A percentile compares a stretch with the other conserved stretches of the same genome.
Conservation (phyloP, 2,113 vertebrate genomes). For the Vulpes lagopus region DNA sequence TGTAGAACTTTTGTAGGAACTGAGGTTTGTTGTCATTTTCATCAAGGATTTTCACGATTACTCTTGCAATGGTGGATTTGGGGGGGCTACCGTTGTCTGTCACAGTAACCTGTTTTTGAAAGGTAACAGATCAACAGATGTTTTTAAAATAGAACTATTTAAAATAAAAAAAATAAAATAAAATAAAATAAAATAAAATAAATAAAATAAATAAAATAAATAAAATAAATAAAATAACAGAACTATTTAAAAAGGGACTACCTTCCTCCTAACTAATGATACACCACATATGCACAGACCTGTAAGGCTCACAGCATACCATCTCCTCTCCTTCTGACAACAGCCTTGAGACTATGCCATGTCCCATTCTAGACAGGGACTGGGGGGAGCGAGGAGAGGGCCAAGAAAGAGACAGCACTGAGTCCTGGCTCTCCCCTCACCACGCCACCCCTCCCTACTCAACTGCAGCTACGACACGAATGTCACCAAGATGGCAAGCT, state of each 20-base stretch:
- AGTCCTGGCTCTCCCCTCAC: too few relatives aligned
- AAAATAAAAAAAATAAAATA: too few relatives aligned
- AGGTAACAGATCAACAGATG: background rate
- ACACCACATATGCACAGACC: background rate
- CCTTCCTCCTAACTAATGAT: background rate
- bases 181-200: too few relatives aligned
- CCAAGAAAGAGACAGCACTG: background rate
- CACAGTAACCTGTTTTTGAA: slow-evolving; percentile 91
- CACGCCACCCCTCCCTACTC: too few relatives aligned
- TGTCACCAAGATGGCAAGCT: background rate
- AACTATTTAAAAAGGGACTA: background rate
- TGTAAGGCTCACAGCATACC: background rate
- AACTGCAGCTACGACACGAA: fast-evolving
- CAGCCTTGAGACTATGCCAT: fast-evolving
- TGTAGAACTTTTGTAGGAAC: slow-evolving; percentile 98
- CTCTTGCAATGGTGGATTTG: slow-evolving; percentile 92
- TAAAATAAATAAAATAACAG: too few relatives aligned
- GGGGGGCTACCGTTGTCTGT: slow-evolving; percentile 93
- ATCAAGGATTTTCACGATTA: slow-evolving; percentile 96
- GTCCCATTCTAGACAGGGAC: background rate
- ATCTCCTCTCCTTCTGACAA: background rate
- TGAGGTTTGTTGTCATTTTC: slow-evolving; percentile 98
- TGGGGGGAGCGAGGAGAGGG: fast-evolving
- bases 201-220: too few relatives aligned
- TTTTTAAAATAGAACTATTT: fast-evolving